Evolutionary conservation across 2,888 invertebrate species (phyloP), one percentile per base, ranked within the genome.

Genomic region (Nomada fucata): DNA sequence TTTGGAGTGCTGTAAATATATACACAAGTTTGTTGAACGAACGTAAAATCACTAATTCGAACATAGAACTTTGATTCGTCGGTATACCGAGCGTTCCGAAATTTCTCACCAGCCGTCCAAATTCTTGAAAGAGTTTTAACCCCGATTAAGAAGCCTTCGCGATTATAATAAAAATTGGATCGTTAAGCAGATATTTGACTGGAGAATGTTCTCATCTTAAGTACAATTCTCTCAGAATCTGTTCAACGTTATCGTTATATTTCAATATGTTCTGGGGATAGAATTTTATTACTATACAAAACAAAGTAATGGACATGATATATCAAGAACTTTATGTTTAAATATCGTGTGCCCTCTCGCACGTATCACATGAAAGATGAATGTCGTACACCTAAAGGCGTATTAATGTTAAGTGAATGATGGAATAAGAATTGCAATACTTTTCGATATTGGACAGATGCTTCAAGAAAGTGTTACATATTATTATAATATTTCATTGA

Each of bases 31-130:
- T 36, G 36, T 36, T 36, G 36, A 64, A 29, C 15, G 23, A 47
- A 47, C 13, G 3, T 20, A 53, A 57, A 44, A 44, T 69, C 5
- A 70, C 50, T 26, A 70, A 60, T 29, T 47, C 47, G 15, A 36
- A 36, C 4, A 11, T 18, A 29, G 9, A 57, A 52, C 15, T 75
- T 75, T 57, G 76, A 78, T 78, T 75, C 68, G 78, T 68, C 47
- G 15, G 52, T 20, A 18, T 10, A n/a, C 2, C 4, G 42, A 20
- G 50, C 44, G 15, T 44, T 68, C 42, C 9, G 36, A 74, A 60
- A 61, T 60, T 65, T 50, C 15, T 64, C 18, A 50, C n/a, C 50
- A 50, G 20, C 47, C 10, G 7, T 42, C 9, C 36, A 26, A 3
- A n/a, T 15, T 1, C 10, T 23, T 26, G 2, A 13, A 69, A 47